Evolutionary conservation across 2,797 vertebrate genomes (phyloP), one percentile per base, ranked within the genome.

Genomic region (Hippopotamyrus pictus): DNA sequence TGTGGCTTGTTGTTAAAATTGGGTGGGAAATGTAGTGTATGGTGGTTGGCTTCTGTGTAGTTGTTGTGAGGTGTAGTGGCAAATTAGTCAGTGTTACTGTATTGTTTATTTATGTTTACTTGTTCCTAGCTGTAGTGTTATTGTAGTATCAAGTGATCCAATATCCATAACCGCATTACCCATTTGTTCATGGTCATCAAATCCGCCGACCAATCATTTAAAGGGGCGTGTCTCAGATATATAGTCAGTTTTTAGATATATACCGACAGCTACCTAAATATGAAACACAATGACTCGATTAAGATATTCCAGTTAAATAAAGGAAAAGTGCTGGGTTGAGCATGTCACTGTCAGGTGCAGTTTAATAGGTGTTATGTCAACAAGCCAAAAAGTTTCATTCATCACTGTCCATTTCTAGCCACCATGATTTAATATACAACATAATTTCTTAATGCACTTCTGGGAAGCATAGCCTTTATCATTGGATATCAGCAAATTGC

Each of bases 321-420:
- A 53, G 87, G 69, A 89, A 90, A 90, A 84, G 53, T 89, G 59
- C 69, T n/a, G 89, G 69, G 50, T 79, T 50, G 90, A 91, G 89
- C 86, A 76, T 90, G 73, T 91, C 65, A 46, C 92, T 92, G 88
- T 93, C 92, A 91, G 93, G 92, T 44, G 88, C 89, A 89, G 92
- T 12, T 92, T 92, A 89, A 93, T 92, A 92, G 91, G 90, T 90
- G 90, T 93, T 90, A 91, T 93, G 93, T 92, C 94, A 94, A 94
- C 94, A 94, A 94, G 92, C 92, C 93, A 93, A 87, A 17, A 91
- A 92, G 91, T 92, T 93, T 94, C 94, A 95, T 95, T 95, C 92
- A 92, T 94, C 93, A 93, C 89, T 91, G 92, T 91, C 92, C 92
- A 90, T 89, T 90, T 91, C 90, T 92, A 76, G 92, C 90, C 94